phyloP scores from a whole-genome alignment of 2,113 vertebrate genomes.

The Theristicus caerulescens region DNA sequence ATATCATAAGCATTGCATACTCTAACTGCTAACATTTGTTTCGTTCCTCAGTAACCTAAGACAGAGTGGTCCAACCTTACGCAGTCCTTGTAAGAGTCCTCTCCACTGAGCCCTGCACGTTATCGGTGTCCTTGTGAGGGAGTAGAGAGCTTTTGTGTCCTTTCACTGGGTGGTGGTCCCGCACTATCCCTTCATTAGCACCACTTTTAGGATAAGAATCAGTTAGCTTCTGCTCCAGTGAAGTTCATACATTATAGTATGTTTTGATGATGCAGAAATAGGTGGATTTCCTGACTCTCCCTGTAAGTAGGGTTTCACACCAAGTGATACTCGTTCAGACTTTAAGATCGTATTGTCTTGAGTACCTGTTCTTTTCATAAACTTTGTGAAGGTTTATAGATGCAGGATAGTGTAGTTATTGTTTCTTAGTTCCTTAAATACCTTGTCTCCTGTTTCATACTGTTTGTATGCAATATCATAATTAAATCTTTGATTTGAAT shows the following conservation, averaged over 20 bases:
- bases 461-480: not conserved
- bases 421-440: not conserved
- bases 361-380: not conserved
- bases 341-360: not conserved
- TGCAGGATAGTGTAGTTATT: not conserved
- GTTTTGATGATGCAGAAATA: not conserved
- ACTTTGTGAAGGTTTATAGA: not conserved
- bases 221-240: not conserved
- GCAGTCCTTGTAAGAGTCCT: not conserved
- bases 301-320: not conserved
- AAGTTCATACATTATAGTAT: not conserved
- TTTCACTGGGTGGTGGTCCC: not conserved
- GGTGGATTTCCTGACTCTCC: not conserved
- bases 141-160: not conserved
- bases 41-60: not conserved
- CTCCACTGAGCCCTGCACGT: not conserved
- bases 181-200: not conserved
- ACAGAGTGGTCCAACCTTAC: not conserved
- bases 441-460: not conserved
- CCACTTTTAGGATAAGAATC: not conserved
- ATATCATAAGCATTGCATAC: not conserved
- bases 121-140: too few species aligned
- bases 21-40: not conserved
- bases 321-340: not conserved
- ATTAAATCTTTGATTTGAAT: not conserved